Evolutionary conservation across 2,888 invertebrate genomes (phyloP).

Genomic region (Watsonalla cultraria): DNA sequence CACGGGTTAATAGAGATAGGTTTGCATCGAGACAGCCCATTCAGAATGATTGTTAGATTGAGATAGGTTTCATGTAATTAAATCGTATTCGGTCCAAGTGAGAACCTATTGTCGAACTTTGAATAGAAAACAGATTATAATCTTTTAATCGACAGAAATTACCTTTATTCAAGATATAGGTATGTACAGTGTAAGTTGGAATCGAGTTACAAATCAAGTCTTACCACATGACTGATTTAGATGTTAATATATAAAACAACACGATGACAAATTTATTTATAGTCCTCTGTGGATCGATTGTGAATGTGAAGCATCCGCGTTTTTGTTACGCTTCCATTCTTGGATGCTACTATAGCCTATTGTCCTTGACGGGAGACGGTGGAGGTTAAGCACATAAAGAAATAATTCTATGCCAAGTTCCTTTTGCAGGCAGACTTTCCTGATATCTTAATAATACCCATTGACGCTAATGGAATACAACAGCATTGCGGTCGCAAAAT

Average conservation of each 20-base stretch:
- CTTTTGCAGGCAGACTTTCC: slow-evolving; percentile 14
- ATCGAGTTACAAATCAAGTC: too few species aligned
- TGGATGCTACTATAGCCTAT: slow-evolving; percentile 40
- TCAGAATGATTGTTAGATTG: slow-evolving; percentile 30
- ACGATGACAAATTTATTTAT: slow-evolving; percentile 30
- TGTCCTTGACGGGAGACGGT: slow-evolving; percentile 39
- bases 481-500: slow-evolving; percentile 3
- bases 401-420: slow-evolving; percentile 19
- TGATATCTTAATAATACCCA: slow-evolving; percentile 13
- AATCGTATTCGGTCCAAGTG: slow-evolving; percentile 24
- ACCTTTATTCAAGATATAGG: too few species aligned
- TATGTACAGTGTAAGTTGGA: too few species aligned
- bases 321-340: slow-evolving; percentile 53
- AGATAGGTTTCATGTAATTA: slow-evolving; percentile 41
- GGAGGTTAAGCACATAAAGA: slow-evolving; percentile 17
- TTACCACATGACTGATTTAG: neutral
- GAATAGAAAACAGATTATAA: slow-evolving; percentile 1
- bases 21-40: slow-evolving; percentile 31
- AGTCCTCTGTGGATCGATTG: slow-evolving; percentile 23
- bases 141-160: too few species aligned
- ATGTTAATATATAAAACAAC: slow-evolving; percentile 15
- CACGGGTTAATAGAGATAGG: slow-evolving; percentile 36
- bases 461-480: neutral
- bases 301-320: slow-evolving; percentile 47
- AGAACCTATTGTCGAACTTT: slow-evolving; percentile 13